A percentile compares a stretch with the other conserved stretches of the same genome.
phyloP scores from a whole-genome alignment of 2,888 invertebrate species.

The Drosophila siamana region DNA sequence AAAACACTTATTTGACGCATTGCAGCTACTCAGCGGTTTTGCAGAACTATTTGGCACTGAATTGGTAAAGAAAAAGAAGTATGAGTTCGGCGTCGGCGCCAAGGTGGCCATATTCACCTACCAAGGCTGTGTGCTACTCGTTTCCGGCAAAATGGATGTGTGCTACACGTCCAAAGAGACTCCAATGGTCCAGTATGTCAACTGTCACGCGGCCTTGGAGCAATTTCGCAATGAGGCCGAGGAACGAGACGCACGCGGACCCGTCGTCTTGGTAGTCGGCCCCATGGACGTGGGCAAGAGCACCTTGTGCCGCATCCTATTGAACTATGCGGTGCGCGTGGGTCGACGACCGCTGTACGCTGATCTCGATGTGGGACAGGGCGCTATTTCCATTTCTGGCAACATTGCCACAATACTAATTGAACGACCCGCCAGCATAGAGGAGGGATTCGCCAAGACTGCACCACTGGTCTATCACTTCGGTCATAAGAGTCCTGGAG shows the following conservation, averaged over 20 bases:
- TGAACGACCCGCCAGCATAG: conserved; percentile 96
- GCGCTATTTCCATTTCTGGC: conserved; percentile 95
- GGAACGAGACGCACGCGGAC: conserved; percentile 89
- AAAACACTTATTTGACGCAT: not conserved
- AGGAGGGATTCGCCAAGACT: conserved; percentile 97
- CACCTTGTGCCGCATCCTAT: conserved; percentile 93
- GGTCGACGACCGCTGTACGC: conserved; percentile 95
- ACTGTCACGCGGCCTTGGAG: conserved; percentile 97
- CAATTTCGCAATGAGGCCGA: conserved; percentile 94
- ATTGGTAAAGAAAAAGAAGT: conserved; percentile 95
- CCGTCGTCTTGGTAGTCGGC: conserved; percentile 95
- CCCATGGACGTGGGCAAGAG: conserved; percentile 99
- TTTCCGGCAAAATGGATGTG: conserved; percentile 95
- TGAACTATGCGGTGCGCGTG: conserved; percentile 98
- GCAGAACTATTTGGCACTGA: conserved; percentile 99
- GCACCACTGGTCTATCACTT: conserved; percentile 97
- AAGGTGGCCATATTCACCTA: conserved; percentile 98
- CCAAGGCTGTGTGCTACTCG: conserved; percentile 95
- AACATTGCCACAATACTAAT: conserved; percentile 95
- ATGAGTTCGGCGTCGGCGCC: conserved; percentile 94
- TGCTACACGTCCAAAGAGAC: conserved; percentile 98
- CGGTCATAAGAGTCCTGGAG: conserved; percentile 92
- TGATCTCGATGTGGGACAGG: conserved; percentile 98
- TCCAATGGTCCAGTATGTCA: conserved; percentile 97
- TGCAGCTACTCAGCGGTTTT: conserved; percentile 93